Percentiles rank a stretch among this genome's conserved stretches.
phyloP scores from a whole-genome alignment of 2,888 invertebrate genomes.

The Polymixis lichenea region DNA sequence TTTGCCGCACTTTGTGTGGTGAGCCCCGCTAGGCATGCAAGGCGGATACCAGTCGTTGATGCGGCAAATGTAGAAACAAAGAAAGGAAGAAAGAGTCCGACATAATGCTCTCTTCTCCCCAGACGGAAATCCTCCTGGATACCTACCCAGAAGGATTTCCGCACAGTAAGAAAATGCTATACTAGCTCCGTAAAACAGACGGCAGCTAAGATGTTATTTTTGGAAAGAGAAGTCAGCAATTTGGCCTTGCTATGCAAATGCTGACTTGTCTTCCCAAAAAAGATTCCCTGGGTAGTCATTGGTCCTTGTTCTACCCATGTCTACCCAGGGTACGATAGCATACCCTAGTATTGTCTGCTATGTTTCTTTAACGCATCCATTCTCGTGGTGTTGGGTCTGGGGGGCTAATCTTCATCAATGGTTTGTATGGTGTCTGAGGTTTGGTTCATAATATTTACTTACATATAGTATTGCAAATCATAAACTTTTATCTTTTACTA shows the following conservation, averaged over 20 bases:
- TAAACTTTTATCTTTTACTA: neutral
- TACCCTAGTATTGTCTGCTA: neutral
- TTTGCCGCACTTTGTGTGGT: too few species aligned
- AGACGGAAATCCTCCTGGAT: too few species aligned
- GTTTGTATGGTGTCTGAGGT: neutral
- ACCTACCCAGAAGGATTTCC: neutral
- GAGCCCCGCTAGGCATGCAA: too few species aligned
- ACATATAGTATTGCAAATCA: neutral
- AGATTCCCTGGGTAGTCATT: too few species aligned
- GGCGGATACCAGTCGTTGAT: too few species aligned
- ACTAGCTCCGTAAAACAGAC: neutral
- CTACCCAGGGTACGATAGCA: neutral
- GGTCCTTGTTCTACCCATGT: too few species aligned
- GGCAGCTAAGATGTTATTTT: neutral
- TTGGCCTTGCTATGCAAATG: neutral
- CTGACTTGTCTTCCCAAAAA: too few species aligned
- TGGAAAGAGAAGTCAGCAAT: too few species aligned
- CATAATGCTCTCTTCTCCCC: too few species aligned
- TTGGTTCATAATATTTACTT: neutral
- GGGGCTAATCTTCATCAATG: neutral
- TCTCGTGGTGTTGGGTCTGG: neutral
- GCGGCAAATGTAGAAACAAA: neutral
- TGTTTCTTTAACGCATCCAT: neutral
- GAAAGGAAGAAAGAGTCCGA: neutral
- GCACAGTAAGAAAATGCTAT: neutral